Evolutionary conservation across 2,888 invertebrate genomes (phyloP).

Genomic region (Malachius bipustulatus): DNA sequence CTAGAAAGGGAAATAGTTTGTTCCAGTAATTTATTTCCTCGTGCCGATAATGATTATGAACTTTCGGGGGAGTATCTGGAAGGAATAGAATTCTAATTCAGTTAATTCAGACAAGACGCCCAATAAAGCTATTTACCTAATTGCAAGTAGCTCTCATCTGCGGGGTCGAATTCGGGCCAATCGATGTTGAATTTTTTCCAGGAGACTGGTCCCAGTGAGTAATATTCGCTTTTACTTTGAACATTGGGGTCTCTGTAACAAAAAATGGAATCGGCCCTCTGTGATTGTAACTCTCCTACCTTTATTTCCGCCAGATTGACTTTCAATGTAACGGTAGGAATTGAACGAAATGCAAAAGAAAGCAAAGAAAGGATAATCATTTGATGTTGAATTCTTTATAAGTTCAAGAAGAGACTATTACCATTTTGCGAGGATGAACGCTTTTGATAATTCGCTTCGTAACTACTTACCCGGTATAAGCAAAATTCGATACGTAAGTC

Average conservation of each 20-base stretch:
- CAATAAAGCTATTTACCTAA: conserved; percentile 47
- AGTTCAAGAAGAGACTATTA: too few relatives aligned
- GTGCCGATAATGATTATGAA: conserved; percentile 63
- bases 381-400: too few relatives aligned
- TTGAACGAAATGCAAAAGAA: too few relatives aligned
- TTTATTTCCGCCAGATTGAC: too few relatives aligned
- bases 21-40: conserved; percentile 78
- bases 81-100: conserved; percentile 15
- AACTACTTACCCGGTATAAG: conserved; percentile 69
- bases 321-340: too few relatives aligned
- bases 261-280: conserved; percentile 5
- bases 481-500: conserved; percentile 84
- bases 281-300: background rate
- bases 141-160: conserved; percentile 64
- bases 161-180: conserved; percentile 74
- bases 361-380: too few relatives aligned
- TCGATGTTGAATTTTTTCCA: conserved; percentile 56
- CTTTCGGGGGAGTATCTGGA: conserved; percentile 63
- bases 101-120: conserved; percentile 1
- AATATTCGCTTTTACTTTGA: conserved; percentile 52
- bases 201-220: conserved; percentile 50
- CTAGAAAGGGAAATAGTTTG: conserved; percentile 62
- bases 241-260: conserved; percentile 62
- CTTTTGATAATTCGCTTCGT: too few relatives aligned
- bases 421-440: too few relatives aligned